A percentile compares a stretch with the other conserved stretches of the same genome.
These are phyloP conservation scores for Xyrichtys novacula DNA, from an alignment of 2,797 vertebrate species.

Conservation along the genomic window DNA sequence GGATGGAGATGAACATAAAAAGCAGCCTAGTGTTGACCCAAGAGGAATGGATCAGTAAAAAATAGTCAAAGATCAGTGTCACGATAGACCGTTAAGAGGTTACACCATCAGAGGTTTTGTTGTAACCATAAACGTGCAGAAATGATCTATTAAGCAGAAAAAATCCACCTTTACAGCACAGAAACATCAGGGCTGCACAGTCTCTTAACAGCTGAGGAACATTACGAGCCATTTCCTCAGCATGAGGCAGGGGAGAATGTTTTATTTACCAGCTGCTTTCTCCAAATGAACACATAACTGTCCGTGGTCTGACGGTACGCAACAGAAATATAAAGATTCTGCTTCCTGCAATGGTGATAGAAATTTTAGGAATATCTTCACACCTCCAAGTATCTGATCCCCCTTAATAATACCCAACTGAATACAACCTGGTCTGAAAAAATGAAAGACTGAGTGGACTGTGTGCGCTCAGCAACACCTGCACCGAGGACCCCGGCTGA, in stretches of 20 bases:
- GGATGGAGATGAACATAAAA: background rate
- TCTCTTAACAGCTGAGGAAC: slow-evolving; percentile 49
- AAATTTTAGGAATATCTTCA: background rate
- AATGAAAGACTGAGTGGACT: too few relatives aligned
- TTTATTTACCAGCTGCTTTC: slow-evolving; percentile 26
- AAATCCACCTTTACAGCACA: slow-evolving; percentile 26
- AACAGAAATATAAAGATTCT: slow-evolving; percentile 8
- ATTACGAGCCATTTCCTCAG: slow-evolving; percentile 53
- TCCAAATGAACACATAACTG: slow-evolving; percentile 15
- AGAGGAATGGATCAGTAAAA: background rate
- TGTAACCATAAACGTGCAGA: slow-evolving; percentile 8
- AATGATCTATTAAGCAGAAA: slow-evolving; percentile 25
- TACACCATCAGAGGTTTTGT: background rate
- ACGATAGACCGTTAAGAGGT: background rate
- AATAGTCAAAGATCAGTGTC: background rate
- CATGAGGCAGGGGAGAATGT: slow-evolving; percentile 14
- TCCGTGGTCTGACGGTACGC: background rate
- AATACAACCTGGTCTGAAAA: background rate
- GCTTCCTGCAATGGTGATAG: too few relatives aligned
- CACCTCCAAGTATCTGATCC: background rate
- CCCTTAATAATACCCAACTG: too few relatives aligned
- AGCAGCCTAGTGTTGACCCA: background rate
- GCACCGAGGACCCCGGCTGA: too few relatives aligned
- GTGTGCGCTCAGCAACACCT: too few relatives aligned
- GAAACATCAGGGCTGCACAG: slow-evolving; percentile 23